Evolutionary conservation across 1,140 invertebrate genomes (phyloP), one percentile per base, ranked within the genome.

Genomic region (Drosophila nasuta): DNA sequence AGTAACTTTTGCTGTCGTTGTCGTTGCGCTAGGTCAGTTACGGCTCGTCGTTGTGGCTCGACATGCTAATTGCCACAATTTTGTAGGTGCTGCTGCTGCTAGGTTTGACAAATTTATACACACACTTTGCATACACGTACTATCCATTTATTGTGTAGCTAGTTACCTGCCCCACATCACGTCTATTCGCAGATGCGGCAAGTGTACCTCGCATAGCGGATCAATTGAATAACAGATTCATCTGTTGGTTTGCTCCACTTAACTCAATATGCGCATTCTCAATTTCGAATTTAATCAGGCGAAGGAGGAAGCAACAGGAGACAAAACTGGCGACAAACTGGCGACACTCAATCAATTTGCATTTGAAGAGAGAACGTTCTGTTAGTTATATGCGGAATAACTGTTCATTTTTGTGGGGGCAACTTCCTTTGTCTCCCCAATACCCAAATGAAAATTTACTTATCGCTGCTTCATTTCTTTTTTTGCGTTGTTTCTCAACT

Each of bases 401-500:
- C 81, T 86, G 81, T 85, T 86, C 72, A 81, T 68, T 56, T 38
- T 25, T 38, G 17, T 38, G 17, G 65, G 75, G 52, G 49, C 82
- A 78, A 86, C 83, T 85, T 85, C 81, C 81, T 85, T 81, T 86
- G 77, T 81, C 60, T 49, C 46, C 28, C 13, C 5, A 15, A n/a
- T 25, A 28, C 67, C 52, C 25, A 52, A 57, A 56, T 66, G 38
- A 43, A n/a, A 51, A 30, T 56, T 56, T 38, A 30, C 48, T 46
- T 51, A 46, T 25, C 17, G 52, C 20, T 3, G 20, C 20, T 25
- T 25, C 20, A 25, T 25, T 25, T 25, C 20, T n/a, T 28, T 73
- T 73, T 77, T 80, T 81, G 75, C 59, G 85, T 89, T 88, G 85
- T 79, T 81, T 89, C 48, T 79, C 85, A 85, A 88, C 85, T 89